Percentiles rank a stretch among this genome's conserved stretches.
phyloP scores from a whole-genome alignment of 2,113 vertebrate genomes.

The Nipponia nippon region DNA sequence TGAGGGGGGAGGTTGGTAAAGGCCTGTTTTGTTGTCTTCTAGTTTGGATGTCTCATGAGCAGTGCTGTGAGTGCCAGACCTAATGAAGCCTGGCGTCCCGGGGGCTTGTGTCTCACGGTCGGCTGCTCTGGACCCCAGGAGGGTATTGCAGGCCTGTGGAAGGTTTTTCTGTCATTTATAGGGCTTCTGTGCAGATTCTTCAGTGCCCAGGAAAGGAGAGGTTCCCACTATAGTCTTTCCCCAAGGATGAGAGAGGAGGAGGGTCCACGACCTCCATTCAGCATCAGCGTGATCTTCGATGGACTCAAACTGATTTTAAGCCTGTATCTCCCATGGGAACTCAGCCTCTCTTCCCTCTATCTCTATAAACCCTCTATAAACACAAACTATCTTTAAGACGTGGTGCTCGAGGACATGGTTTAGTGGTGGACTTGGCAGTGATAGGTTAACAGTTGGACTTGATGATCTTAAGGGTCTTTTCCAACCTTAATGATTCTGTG shows the following conservation, averaged over 20 bases:
- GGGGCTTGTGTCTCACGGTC: background rate
- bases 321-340: background rate
- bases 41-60: background rate
- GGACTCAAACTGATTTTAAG: background rate
- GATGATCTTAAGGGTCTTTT: no score
- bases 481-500: no score
- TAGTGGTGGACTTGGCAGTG: no score
- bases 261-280: background rate
- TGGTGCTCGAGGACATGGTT: no score
- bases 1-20: background rate
- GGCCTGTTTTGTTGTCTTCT: background rate
- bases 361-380: background rate
- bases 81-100: background rate
- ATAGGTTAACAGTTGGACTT: no score
- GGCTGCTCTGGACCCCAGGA: background rate
- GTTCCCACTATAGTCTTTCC: background rate
- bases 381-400: background rate
- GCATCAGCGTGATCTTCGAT: background rate
- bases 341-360: background rate
- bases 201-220: background rate
- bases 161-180: background rate
- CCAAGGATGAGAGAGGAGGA: background rate
- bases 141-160: background rate
- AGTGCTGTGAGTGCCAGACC: background rate
- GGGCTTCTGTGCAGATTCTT: background rate